phyloP scores from a whole-genome alignment of 2,888 invertebrate species.

The Tromatobia lineatoria region DNA sequence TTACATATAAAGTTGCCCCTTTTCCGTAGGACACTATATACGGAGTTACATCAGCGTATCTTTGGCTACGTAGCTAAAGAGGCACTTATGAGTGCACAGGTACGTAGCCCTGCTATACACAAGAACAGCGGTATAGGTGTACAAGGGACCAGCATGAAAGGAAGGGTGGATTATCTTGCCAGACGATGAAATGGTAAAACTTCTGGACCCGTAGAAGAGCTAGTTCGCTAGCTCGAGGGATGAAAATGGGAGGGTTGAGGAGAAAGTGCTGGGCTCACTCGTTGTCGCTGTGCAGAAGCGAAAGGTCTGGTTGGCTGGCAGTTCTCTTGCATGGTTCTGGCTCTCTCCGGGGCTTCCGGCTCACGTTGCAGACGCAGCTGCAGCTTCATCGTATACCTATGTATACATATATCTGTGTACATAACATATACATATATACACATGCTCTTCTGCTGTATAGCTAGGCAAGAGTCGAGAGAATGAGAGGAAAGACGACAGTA shows the following conservation, averaged over 20 bases:
- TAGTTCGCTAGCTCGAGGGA: constrained; percentile 60
- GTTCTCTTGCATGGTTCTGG: constrained; percentile 64
- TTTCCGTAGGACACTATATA: constrained; percentile 5
- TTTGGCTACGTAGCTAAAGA: constrained; percentile 53
- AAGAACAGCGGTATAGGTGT: constrained; percentile 44
- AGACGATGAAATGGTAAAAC: constrained; percentile 82
- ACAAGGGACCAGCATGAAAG: constrained; percentile 47
- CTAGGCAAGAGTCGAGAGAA: constrained; percentile 37
- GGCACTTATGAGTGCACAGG: constrained; percentile 61
- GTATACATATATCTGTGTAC: constrained; percentile 18
- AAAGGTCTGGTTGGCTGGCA: constrained; percentile 34
- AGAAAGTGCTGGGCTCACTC: constrained; percentile 60
- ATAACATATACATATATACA: not conserved
- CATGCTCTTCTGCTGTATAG: not conserved
- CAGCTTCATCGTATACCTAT: constrained; percentile 44
- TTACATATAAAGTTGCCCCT: constrained; percentile 57
- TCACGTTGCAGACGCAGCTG: constrained; percentile 69
- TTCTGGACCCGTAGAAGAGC: constrained; percentile 71
- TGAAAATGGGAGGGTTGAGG: constrained; percentile 68
- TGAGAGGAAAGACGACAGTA: constrained; percentile 45
- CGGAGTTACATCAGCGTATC: constrained; percentile 57
- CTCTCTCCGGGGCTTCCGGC: constrained; percentile 57
- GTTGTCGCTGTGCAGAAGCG: constrained; percentile 40
- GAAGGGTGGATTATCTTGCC: constrained; percentile 78
- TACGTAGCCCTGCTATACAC: constrained; percentile 36